phyloP scores from a whole-genome alignment of 2,797 vertebrate species.

The Sarcoramphus papa region DNA sequence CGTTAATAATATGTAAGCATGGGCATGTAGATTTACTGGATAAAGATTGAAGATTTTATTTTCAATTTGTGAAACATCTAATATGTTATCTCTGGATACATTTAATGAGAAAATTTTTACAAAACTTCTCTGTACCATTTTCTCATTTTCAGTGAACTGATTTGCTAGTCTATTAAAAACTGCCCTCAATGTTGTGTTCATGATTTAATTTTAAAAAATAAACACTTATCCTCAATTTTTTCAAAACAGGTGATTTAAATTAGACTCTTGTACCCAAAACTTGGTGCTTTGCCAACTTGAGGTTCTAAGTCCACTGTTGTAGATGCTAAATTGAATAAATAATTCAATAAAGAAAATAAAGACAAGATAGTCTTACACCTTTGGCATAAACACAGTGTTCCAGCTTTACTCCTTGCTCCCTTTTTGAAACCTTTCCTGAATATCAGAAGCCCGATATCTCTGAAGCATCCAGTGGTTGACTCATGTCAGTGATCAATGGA shows the following conservation, averaged over 20 bases:
- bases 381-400: not conserved
- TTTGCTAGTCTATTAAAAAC: not conserved
- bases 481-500: not conserved
- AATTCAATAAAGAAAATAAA: not conserved
- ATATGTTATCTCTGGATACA: not conserved
- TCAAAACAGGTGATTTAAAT: not conserved
- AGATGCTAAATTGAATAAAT: not conserved
- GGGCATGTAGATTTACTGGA: not conserved
- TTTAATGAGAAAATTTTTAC: not conserved
- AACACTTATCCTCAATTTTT: not conserved
- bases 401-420: not conserved
- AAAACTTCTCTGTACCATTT: not conserved
- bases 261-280: not conserved
- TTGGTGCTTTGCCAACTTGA: not conserved
- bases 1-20: not conserved
- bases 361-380: not conserved
- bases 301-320: not conserved
- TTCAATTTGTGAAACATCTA: not conserved
- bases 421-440: not conserved
- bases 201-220: not conserved
- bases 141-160: not conserved
- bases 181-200: not conserved
- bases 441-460: not conserved
- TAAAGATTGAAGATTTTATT: not conserved
- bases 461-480: not conserved